Evolutionary conservation across 2,797 vertebrate genomes (phyloP), one percentile per base, ranked within the genome.

Genomic region (Oryzias sinensis): DNA sequence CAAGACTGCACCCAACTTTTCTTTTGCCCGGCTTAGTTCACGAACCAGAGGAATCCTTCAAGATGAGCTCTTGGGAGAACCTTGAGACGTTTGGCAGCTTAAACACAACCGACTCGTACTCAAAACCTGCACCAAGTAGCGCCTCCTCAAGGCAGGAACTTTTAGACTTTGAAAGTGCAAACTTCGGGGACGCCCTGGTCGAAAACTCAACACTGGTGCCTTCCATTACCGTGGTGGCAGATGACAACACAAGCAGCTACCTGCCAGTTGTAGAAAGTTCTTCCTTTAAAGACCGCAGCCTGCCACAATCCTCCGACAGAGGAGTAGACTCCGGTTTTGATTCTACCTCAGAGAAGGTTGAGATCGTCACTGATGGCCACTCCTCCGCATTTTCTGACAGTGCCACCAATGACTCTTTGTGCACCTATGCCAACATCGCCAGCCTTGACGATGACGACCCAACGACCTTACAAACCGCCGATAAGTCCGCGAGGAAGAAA

Each of bases 381-480:
- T 82, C 75, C 42, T 56, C 56, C 40, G 62, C 57, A 1, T 77
- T 80, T 43, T 74, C 81, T 76, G 67, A 83, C 79, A 69, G 83
- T 82, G 79, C 82, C 80, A 81, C 75, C 42, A 68, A 44, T 73
- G 89, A 91, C 68, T 83, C 81, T 33, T 76, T 88, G 17, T 89
- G 89, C 58, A 82, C 59, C 45, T 85, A 90, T 90, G 89, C 91
- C 92, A 92, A 92, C 89, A 90, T 86, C 61, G 80, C 83, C 16
- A 87, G 84, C 52, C 33, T 81, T 77, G 89, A 85, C 47, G 75
- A 72, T 43, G 65, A 37, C 33, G 33, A 78, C 65, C 49, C 66
- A 43, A 76, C 56, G 76, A 61, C 73, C 81, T 83, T 84, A 59
- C 68, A 78, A 14, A 72, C 77, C 44, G 56, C 54, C 7, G 43